Conservation (phyloP, 2,888 invertebrate genomes). For the Leptopilina syphax region DNA sequence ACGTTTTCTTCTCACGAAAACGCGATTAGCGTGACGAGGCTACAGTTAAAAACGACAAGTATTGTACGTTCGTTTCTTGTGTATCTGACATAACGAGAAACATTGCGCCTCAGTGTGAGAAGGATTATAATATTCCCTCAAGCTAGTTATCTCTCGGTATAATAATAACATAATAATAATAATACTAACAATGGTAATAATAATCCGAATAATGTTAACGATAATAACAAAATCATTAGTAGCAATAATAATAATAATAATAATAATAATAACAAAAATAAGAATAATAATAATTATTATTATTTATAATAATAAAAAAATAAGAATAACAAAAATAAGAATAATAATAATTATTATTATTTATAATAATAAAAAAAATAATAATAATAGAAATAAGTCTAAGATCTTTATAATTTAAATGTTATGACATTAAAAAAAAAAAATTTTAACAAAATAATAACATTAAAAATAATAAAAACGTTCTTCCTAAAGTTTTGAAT, state of each 20-base stretch:
- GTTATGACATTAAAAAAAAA: too few relatives aligned
- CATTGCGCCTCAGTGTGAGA: slow-evolving; percentile 29
- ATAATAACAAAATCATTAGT: too few relatives aligned
- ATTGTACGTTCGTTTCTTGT: slow-evolving; percentile 21
- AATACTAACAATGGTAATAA: background rate
- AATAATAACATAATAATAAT: background rate
- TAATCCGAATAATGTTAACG: background rate
- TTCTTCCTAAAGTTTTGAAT: too few relatives aligned
- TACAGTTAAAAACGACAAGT: slow-evolving; percentile 30
- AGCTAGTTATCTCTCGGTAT: slow-evolving; percentile 30
- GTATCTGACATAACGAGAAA: slow-evolving; percentile 36
- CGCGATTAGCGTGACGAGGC: slow-evolving; percentile 29
- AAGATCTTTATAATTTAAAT: too few relatives aligned
- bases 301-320: background rate
- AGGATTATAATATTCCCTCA: slow-evolving; percentile 20
- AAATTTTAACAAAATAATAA: too few relatives aligned
- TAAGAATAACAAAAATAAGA: background rate
- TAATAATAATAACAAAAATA: background rate
- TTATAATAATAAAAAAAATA: too few relatives aligned
- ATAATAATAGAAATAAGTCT: too few relatives aligned
- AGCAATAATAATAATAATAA: background rate
- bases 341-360: too few relatives aligned
- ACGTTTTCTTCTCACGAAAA: slow-evolving; percentile 28
- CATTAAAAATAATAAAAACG: too few relatives aligned
- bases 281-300: too few relatives aligned